Evolutionary conservation across 2,888 invertebrate genomes (phyloP), one percentile per base, ranked within the genome.

Genomic region (Eubasilissa splendida): DNA sequence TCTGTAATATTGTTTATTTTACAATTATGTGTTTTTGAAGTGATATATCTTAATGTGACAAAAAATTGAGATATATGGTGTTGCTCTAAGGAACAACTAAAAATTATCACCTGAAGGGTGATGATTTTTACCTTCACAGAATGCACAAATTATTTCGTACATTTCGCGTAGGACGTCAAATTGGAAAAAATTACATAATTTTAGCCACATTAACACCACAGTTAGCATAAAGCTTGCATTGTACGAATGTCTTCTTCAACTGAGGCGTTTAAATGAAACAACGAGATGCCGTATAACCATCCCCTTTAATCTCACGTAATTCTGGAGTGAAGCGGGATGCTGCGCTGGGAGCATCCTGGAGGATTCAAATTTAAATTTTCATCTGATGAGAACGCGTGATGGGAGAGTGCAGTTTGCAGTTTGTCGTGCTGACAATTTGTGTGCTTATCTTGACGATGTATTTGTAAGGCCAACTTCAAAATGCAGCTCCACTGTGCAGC

Each of bases 371-470:
- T 50, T 68, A 50, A 68, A 68, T 50, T n/a, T 42, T 9, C 5
- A n/a, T 14, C 14, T 42, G 50, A 68, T 52, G 50, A 52, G 50
- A 68, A 33, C 66, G 50, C 66, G 14, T 14, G 66, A 50, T 42
- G 14, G 5, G 42, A 12, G 63, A 42, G 10, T 12, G 12, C n/a
- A 63, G 63, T 33, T 8, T 63, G 33, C 33, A 63, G 63, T 63
- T 63, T 63, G 63, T 63, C 63, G 63, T 63, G 63, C 12, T 68
- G 50, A 2, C 66, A 50, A 68, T 68, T 68, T 68, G 66, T 14
- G n/a, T n/a, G n/a, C 66, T 68, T 68, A 68, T 68, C 14, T 68
- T 68, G 33, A 68, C 50, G 50, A 52, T 68, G 66, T 14, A 68
- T 68, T 68, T 68, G 50, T 50, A 68, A 68, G 66, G 42, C 63